These are phyloP conservation scores for Acropternis orthonyx DNA, from an alignment of 2,797 vertebrate species.

Conservation along the genomic window DNA sequence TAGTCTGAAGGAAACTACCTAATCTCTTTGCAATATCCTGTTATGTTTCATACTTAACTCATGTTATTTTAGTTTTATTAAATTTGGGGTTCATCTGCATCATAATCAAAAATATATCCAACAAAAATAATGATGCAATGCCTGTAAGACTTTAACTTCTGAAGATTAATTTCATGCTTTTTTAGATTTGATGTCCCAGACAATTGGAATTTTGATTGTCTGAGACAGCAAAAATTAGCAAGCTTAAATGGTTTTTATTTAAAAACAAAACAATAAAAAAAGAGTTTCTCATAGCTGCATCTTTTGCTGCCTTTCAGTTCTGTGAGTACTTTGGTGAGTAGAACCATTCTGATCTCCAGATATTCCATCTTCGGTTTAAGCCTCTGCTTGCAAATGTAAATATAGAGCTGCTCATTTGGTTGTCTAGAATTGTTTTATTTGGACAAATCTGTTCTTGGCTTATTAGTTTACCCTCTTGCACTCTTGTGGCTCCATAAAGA, in stretches of 20 bases:
- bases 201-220: slow-evolving; percentile 80
- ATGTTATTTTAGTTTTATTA: slow-evolving; percentile 88
- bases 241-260: slow-evolving; percentile 63
- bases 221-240: slow-evolving; percentile 75
- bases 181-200: slow-evolving; percentile 85
- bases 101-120: slow-evolving; percentile 94
- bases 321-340: not conserved
- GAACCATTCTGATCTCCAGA: slow-evolving; percentile 27
- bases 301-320: slow-evolving; percentile 10
- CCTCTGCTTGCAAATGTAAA: slow-evolving; percentile 39
- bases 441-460: not conserved
- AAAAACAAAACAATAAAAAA: not conserved
- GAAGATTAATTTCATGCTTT: slow-evolving; percentile 83
- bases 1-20: slow-evolving; percentile 90
- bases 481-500: slow-evolving; percentile 11
- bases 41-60: slow-evolving; percentile 94
- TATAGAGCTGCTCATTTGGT: not conserved
- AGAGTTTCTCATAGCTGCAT: slow-evolving; percentile 10
- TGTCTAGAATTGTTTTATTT: slow-evolving; percentile 38
- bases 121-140: slow-evolving; percentile 83
- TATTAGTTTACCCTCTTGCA: slow-evolving; percentile 18
- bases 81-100: slow-evolving; percentile 86
- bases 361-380: slow-evolving; percentile 39
- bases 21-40: slow-evolving; percentile 99
- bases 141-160: slow-evolving; percentile 84